Percentiles rank a stretch among this genome's conserved stretches.
Conservation (phyloP, 2,888 invertebrate species). For the Branchipolynoe longqiensis region DNA sequence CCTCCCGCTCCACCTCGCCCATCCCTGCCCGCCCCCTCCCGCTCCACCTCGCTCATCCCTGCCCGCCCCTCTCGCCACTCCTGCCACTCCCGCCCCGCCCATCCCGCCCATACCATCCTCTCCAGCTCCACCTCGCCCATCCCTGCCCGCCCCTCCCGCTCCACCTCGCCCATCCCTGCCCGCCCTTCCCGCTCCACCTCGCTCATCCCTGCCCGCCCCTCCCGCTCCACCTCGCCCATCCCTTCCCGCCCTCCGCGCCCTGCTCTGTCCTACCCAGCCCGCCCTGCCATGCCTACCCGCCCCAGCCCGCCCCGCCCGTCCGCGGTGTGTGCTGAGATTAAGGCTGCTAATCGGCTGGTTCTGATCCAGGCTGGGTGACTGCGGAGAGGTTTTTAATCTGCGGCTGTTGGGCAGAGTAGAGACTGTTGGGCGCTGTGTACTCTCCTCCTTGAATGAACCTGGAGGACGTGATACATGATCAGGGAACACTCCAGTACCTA, state of each 20-base stretch:
- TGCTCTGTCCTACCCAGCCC: neutral
- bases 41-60: neutral
- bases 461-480: too few species aligned
- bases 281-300: neutral
- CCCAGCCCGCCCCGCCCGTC: slow-evolving; percentile 5
- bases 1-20: too few species aligned
- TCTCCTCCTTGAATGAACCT: too few species aligned
- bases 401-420: too few species aligned
- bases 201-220: neutral
- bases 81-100: neutral
- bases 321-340: too few species aligned
- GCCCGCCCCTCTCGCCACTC: neutral
- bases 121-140: neutral
- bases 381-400: too few species aligned
- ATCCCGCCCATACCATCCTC: neutral
- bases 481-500: too few species aligned
- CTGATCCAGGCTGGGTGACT: too few species aligned
- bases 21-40: too few species aligned
- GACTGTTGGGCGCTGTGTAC: too few species aligned
- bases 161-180: neutral
- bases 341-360: too few species aligned
- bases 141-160: neutral
- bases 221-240: neutral
- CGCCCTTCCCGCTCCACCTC: neutral
- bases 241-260: neutral